phyloP scores from a whole-genome alignment of 1,140 invertebrate genomes.

The Lasaia peninsularis region DNA sequence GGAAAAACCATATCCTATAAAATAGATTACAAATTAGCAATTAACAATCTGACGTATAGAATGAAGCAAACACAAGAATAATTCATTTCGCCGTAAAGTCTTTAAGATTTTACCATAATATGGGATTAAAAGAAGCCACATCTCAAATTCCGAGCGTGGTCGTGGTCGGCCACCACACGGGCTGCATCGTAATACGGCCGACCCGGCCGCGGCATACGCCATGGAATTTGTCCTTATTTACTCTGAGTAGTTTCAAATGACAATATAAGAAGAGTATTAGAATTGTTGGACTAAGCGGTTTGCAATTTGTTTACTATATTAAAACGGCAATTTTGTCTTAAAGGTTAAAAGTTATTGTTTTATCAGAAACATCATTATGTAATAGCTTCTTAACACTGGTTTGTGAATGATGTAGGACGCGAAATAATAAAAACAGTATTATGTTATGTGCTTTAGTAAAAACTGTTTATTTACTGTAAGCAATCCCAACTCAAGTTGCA shows the following conservation, averaged over 20 bases:
- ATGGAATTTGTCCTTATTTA: conserved; percentile 44
- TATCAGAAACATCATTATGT: too few relatives aligned
- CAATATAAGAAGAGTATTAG: conserved; percentile 3
- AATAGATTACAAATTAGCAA: too few relatives aligned
- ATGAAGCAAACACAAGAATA: background rate
- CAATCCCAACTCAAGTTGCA: too few relatives aligned
- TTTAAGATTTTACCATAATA: conserved; percentile 35
- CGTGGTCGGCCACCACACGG: conserved; percentile 37
- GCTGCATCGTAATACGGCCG: conserved; percentile 56
- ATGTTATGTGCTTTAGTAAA: too few relatives aligned
- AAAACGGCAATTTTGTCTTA: background rate
- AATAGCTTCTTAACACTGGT: too few relatives aligned
- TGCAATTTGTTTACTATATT: background rate
- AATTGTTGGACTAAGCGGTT: background rate
- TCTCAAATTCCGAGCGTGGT: conserved; percentile 52
- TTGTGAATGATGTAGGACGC: too few relatives aligned
- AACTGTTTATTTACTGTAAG: too few relatives aligned
- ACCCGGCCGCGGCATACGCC: conserved; percentile 34
- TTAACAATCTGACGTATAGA: too few relatives aligned
- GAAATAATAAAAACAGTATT: too few relatives aligned
- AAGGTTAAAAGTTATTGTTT: too few relatives aligned
- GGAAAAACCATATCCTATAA: too few relatives aligned
- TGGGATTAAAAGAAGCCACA: conserved; percentile 36
- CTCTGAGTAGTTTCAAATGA: conserved; percentile 20
- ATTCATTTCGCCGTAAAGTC: background rate